Evolutionary conservation across 1,140 invertebrate genomes (phyloP), one percentile per base, ranked within the genome.

Genomic region (Drosophila eugracilis): DNA sequence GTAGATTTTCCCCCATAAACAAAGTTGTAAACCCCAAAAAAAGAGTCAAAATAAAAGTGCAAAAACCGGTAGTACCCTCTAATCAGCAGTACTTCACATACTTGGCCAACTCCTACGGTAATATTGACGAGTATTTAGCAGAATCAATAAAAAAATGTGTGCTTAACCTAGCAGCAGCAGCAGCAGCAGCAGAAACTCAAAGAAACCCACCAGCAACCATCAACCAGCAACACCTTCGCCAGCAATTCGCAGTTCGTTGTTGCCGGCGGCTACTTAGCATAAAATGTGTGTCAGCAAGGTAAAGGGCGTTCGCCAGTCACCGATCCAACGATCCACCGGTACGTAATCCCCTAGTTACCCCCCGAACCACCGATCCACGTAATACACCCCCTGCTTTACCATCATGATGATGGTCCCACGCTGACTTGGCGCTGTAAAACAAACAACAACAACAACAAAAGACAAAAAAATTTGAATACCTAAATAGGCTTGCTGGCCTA

Each of bases 281-380:
- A 89, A 86, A 86, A 86, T 86, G 83, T 86, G 75, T 86, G 83
- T 86, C 83, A 86, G 83, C 83, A 86, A 86, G 83, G 83, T 86
- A 86, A 86, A 86, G 83, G 83, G 83, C 83, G 83, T 78, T 78
- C 83, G 72, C 58, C 42, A 28, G 15, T 54, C 47, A 15, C 41
- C 58, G n/a, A n/a, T n/a, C 10, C 30, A 32, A 2, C 10, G 0
- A 3, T 19, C 15, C 37, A 49, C 49, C 47, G 21, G 32, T 50
- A 49, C 55, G 49, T 17, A 26, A n/a, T 26, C 32, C 32, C 22
- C 57, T n/a, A 7, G 19, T 19, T 0, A 30, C n/a, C 36, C 7
- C 22, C 22, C 15, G 5, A 4, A 2, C n/a, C 28, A 9, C 14
- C 41, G 7, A 22, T 45, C 44, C 14, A 47, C 44, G 44, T 47